These are phyloP conservation scores for Schizaphis graminum DNA, from an alignment of 2,888 invertebrate species.

Conservation along the genomic window DNA sequence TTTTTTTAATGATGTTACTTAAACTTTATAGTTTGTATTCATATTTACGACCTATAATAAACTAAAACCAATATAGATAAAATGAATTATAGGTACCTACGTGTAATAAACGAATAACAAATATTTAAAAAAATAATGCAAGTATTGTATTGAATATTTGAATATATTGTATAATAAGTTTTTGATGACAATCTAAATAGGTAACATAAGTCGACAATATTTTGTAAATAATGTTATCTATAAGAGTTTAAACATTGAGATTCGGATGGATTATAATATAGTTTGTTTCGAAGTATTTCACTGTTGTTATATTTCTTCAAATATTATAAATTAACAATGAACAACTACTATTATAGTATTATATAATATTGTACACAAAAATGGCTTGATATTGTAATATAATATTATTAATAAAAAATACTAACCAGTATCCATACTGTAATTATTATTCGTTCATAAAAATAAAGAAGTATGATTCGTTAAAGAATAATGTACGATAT, in stretches of 20 bases:
- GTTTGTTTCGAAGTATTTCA: not conserved
- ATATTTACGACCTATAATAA: not conserved
- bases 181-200: not conserved
- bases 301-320: not conserved
- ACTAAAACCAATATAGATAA: not conserved
- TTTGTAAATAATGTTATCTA: not conserved
- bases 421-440: not conserved
- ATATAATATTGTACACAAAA: not conserved
- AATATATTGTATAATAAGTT: not conserved
- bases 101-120: not conserved
- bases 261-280: not conserved
- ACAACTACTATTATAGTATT: not conserved
- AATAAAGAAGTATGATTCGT: not conserved
- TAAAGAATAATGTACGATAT: not conserved
- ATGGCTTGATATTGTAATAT: not conserved
- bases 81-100: not conserved
- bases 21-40: not conserved
- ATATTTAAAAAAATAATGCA: not conserved
- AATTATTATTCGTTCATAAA: not conserved
- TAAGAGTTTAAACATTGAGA: not conserved
- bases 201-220: not conserved
- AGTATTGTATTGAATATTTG: not conserved
- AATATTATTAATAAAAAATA: not conserved
- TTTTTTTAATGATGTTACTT: too few species aligned
- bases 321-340: not conserved